Base-by-base conservation (phyloP, 2,113 vertebrate genomes). In the Synodontis membranacea region DNA sequence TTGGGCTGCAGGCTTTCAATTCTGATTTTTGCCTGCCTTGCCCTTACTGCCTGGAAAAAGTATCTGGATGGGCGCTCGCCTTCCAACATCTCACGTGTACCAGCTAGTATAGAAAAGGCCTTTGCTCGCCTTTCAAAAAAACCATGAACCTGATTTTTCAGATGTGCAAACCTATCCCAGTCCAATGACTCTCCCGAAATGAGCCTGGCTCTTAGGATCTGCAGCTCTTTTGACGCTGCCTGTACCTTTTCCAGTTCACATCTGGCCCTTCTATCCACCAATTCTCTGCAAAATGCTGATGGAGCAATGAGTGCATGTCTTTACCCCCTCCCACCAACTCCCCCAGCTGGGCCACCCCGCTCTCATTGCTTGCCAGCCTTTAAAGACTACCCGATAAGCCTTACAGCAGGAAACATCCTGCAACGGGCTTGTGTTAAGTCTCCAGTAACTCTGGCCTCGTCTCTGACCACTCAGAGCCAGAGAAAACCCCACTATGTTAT, bases 251-350 rank as follows among this genome's bases (percentile, higher is more conserved):
- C 14, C 15, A 25, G 14, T 19, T 23, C 42, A 0, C 8, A 3
- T 9, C 8, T 12, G 0, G 52, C 70, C 21, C 44, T 84, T 2
- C 23, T 34, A 15, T 50, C 54, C 3, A 23, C 11, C 85, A 34
- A 70, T 50, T 58, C 50, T 7, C 37, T 4, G 23, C 79, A 42
- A 21, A 82, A 80, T 3, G 15, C 25, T 5, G n/a, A n/a, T n/a
- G n/a, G n/a, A n/a, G 6, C n/a, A 4, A 28, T 34, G 50, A 21
- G 17, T 14, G 11, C 48, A n/a, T n/a, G 1, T 5, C 42, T 83
- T 83, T 12, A 87, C 23, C 3, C 42, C 46, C 11, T 83, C 86
- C 80, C 86, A 83, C 86, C 86, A 83, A 1, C 25, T 42, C 0
- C 37, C 52, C 28, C 62, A 7, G 5, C 52, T 46, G 17, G 7